Evolutionary conservation across 1,140 invertebrate species (phyloP).

Genomic region (Cepaea nemoralis): DNA sequence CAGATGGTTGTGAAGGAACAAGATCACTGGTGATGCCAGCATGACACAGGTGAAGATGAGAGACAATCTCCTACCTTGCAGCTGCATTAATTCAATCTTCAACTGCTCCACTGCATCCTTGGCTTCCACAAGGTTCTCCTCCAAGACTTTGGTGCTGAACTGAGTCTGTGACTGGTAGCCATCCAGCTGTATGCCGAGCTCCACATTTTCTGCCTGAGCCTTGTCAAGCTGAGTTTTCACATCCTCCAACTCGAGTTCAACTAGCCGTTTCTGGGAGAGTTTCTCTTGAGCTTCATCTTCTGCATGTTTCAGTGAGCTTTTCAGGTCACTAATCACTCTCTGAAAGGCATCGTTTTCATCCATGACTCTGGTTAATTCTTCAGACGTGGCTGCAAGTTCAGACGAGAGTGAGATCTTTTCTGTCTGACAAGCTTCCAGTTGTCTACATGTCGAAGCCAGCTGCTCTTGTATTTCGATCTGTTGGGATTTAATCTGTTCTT

Average conservation of each 20-base stretch:
- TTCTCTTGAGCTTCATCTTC: constrained; percentile 38
- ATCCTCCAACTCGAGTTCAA: constrained; percentile 26
- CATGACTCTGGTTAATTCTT: background rate
- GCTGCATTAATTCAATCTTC: constrained; percentile 13
- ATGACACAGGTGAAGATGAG: too few species aligned
- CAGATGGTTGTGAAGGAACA: too few species aligned
- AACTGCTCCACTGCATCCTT: background rate
- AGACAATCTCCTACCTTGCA: constrained; percentile 25
- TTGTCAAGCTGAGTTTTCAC: background rate
- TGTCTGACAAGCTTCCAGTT: background rate
- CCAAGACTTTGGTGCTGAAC: constrained; percentile 33
- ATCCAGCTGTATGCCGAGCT: background rate
- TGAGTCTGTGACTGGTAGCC: constrained; percentile 19
- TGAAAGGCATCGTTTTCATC: background rate
- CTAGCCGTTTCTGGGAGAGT: constrained; percentile 35
- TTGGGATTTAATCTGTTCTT: constrained; percentile 16
- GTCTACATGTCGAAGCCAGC: background rate
- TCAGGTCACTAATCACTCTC: background rate
- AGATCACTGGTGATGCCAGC: too few species aligned
- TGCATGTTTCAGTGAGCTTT: background rate
- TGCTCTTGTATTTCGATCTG: constrained; percentile 9
- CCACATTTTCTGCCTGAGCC: background rate
- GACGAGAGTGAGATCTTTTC: constrained; percentile 11
- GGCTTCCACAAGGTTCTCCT: constrained; percentile 32
- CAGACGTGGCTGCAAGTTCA: background rate